Percentiles rank a stretch among this genome's conserved stretches.
These are phyloP conservation scores for Onchidella celtica DNA, from an alignment of 2,888 invertebrate genomes.

Conservation along the genomic window DNA sequence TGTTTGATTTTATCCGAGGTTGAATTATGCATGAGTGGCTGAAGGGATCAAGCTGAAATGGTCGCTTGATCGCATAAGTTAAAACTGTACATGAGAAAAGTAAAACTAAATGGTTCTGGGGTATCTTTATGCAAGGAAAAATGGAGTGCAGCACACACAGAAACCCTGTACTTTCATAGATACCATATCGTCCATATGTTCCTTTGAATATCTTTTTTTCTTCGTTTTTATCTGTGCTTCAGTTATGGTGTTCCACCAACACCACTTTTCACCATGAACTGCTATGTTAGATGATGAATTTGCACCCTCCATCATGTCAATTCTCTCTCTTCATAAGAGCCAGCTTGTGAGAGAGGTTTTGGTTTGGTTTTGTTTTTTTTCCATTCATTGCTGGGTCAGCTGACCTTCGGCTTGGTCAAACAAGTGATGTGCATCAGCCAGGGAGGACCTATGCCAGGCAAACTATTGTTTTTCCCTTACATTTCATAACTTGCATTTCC, in stretches of 20 bases:
- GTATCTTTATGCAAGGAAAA: neutral
- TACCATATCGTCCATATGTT: neutral
- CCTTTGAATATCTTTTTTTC: too few species aligned
- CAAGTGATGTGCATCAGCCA: slow-evolving; percentile 9
- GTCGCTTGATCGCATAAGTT: too few species aligned
- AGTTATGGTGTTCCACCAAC: neutral
- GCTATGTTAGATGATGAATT: slow-evolving; percentile 10
- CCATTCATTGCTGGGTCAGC: neutral
- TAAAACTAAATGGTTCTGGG: too few species aligned
- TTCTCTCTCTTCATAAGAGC: neutral
- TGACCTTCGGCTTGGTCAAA: neutral
- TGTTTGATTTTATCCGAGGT: too few species aligned
- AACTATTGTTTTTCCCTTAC: too few species aligned
- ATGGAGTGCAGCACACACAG: neutral
- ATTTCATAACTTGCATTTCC: neutral
- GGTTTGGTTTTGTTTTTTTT: neutral
- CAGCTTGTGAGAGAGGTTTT: neutral
- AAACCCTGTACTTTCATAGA: neutral
- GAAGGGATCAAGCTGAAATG: too few species aligned
- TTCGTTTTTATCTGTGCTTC: neutral
- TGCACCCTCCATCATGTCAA: neutral
- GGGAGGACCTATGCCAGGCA: neutral
- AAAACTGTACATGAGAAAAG: too few species aligned
- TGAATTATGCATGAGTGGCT: too few species aligned
- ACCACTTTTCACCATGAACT: neutral